Conservation (phyloP, 2,113 vertebrate genomes). For the Epinephelus cyanopodus region DNA sequence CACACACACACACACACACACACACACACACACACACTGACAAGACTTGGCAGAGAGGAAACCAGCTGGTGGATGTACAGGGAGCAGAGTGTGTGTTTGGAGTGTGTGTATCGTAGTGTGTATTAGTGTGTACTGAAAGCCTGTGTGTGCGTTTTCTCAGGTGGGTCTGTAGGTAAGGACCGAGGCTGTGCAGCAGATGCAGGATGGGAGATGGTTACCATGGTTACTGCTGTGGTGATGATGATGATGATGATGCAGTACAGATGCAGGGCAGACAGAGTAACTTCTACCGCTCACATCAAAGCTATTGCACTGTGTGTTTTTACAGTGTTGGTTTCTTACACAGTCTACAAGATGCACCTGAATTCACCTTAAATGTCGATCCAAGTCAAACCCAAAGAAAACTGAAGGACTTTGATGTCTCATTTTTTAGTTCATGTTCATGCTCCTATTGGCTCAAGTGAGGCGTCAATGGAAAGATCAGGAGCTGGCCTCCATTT, state of each 20-base stretch:
- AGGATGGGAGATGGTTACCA: constrained; percentile 39
- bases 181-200: constrained; percentile 3
- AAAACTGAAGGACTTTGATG: too few relatives aligned
- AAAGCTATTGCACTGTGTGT: not conserved
- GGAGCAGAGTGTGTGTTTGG: not conserved
- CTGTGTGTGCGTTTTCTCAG: not conserved
- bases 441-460: too few relatives aligned
- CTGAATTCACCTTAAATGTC: too few relatives aligned
- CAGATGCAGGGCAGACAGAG: not conserved
- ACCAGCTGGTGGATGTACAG: constrained; percentile 36
- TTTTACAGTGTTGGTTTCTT: too few relatives aligned
- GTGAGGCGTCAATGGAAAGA: too few relatives aligned
- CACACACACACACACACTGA: constrained; percentile 19
- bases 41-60: constrained; percentile 16
- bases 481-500: too few relatives aligned
- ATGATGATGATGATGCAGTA: not conserved
- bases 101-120: too few relatives aligned
- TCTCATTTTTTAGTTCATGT: too few relatives aligned
- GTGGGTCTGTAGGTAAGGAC: constrained; percentile 19
- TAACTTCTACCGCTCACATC: not conserved
- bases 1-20: constrained; percentile 33
- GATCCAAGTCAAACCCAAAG: too few relatives aligned
- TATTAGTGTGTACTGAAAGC: too few relatives aligned
- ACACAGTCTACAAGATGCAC: too few relatives aligned
- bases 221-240: constrained; percentile 23